Conservation (phyloP, 2,797 vertebrate genomes). For the Tapera naevia region DNA sequence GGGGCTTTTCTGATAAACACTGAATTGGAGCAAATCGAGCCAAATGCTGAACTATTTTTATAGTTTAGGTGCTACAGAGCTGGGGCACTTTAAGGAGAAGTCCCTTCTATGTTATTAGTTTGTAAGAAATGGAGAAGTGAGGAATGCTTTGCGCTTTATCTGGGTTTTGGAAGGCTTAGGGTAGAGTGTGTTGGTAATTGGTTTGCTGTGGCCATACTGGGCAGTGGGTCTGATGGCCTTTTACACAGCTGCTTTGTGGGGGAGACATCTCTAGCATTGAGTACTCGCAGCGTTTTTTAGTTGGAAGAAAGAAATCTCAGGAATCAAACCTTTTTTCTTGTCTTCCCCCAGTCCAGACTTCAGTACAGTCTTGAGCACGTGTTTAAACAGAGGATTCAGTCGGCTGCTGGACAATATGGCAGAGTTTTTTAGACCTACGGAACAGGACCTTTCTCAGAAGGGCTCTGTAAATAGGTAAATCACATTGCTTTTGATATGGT, state of each 20-base stretch:
- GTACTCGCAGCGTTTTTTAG: background rate
- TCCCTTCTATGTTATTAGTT: background rate
- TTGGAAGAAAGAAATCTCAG: background rate
- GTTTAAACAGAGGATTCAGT: constrained; percentile 91
- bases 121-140: background rate
- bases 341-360: constrained; percentile 86
- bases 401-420: constrained; percentile 94
- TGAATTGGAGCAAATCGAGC: background rate
- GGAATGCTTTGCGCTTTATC: background rate
- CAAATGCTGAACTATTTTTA: background rate
- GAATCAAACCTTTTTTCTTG: background rate
- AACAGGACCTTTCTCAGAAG: constrained; percentile 76
- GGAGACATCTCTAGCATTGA: background rate
- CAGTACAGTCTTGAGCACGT: constrained; percentile 84
- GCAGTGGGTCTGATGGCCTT: background rate
- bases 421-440: constrained; percentile 90
- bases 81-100: background rate
- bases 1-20: background rate
- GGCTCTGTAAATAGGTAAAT: constrained; percentile 82
- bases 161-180: background rate
- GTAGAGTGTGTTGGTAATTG: background rate
- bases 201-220: background rate
- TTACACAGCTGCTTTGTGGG: background rate
- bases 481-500: background rate
- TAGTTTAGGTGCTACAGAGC: background rate